phyloP scores from a whole-genome alignment of 2,113 vertebrate species.

The Oxyura jamaicensis region DNA sequence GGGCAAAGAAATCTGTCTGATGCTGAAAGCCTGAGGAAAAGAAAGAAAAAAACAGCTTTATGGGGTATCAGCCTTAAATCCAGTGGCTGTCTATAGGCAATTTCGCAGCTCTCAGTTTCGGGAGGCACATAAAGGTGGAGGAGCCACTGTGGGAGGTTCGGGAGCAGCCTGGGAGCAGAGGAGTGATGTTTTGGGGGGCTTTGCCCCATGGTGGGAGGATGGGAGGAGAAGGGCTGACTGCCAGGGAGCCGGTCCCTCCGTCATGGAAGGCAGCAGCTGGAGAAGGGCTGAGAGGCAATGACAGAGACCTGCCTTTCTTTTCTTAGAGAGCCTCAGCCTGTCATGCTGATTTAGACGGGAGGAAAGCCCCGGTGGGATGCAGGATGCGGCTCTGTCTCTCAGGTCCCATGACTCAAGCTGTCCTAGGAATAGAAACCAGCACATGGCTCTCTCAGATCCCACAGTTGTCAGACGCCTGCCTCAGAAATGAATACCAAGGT shows the following conservation, averaged over 20 bases:
- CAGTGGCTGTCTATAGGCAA: neutral
- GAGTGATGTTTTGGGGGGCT: accelerated
- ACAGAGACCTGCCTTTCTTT: neutral
- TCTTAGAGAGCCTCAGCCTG: neutral
- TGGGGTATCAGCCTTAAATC: neutral
- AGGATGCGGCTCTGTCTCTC: neutral
- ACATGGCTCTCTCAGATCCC: neutral
- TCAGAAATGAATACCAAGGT: neutral
- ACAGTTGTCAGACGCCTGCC: neutral
- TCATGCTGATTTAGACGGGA: neutral
- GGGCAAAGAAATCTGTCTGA: neutral
- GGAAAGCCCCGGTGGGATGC: neutral
- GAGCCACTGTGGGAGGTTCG: neutral
- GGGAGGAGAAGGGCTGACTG: neutral
- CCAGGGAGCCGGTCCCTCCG: too few relatives aligned
- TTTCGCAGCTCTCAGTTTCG: neutral
- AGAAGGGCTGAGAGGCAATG: neutral
- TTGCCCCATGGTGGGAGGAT: neutral
- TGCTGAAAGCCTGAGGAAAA: neutral
- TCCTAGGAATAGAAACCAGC: neutral
- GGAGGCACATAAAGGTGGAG: neutral
- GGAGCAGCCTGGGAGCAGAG: neutral
- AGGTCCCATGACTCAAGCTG: neutral
- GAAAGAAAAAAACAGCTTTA: neutral
- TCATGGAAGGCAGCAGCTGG: neutral